Evolutionary conservation across 35 echinoderm and acorn worm genomes (phyloP).

Genomic region (Lytechinus pictus): DNA sequence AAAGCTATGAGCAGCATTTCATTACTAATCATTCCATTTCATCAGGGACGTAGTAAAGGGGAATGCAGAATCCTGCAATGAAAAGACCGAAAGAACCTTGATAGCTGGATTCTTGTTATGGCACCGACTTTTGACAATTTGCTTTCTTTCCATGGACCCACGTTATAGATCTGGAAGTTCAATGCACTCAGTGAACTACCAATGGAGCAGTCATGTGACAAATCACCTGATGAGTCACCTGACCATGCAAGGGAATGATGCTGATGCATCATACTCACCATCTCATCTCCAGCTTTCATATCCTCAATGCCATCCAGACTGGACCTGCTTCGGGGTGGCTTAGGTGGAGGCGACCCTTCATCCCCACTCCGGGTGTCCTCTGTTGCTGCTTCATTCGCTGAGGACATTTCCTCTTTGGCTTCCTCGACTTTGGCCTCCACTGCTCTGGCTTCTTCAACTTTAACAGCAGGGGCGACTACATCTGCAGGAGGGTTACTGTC

Average conservation of each 20-base stretch:
- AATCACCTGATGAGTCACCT: slow-evolving; percentile 21
- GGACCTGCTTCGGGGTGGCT: slow-evolving; percentile 58
- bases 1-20: no score
- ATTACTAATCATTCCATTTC: no score
- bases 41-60: no score
- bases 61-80: no score
- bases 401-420: neutral
- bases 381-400: neutral
- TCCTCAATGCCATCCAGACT: slow-evolving; percentile 61
- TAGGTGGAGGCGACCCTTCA: slow-evolving; percentile 59
- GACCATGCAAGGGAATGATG: slow-evolving; percentile 20
- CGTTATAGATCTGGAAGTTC: neutral
- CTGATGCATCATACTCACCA: slow-evolving; percentile 42
- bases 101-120: no score
- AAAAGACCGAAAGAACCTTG: no score
- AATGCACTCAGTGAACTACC: neutral
- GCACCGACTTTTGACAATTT: no score
- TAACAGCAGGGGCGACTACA: neutral
- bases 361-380: neutral
- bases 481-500: slow-evolving; percentile 30
- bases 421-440: neutral
- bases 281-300: slow-evolving; percentile 50
- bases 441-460: neutral
- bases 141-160: neutral
- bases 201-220: slow-evolving; percentile 6